A percentile compares a stretch with the other conserved stretches of the same genome.
Conservation (phyloP, 2,888 invertebrate species). For the Sinohyriopsis cumingii region DNA sequence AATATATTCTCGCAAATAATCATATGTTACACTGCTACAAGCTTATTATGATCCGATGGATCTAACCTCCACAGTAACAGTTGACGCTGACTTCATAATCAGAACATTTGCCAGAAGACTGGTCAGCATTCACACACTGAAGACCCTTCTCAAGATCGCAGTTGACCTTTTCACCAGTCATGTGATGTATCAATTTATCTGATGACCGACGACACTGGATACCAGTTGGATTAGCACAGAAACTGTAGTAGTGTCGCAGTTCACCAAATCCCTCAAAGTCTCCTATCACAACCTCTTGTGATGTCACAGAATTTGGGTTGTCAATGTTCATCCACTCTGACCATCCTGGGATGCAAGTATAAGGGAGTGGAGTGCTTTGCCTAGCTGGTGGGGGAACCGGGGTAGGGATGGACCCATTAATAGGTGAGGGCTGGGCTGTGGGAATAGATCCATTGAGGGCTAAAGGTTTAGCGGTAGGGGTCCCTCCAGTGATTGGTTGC, state of each 20-base stretch:
- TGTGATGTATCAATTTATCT: conserved; percentile 40
- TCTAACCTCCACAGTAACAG: conserved; percentile 74
- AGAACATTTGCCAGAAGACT: conserved; percentile 46
- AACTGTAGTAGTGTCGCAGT: conserved; percentile 48
- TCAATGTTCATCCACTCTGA: conserved; percentile 55
- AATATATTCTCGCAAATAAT: no score
- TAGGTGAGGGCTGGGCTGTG: conserved; percentile 9
- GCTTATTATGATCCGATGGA: not conserved
- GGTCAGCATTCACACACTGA: conserved; percentile 75
- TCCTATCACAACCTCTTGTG: conserved; percentile 39
- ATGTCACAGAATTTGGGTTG: conserved; percentile 26
- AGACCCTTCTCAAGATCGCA: conserved; percentile 80
- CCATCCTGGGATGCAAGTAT: conserved; percentile 50
- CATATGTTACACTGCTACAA: no score
- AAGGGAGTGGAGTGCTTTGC: conserved; percentile 28
- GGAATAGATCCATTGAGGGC: conserved; percentile 5
- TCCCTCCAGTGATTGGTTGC: conserved; percentile 1
- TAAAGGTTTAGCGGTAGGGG: conserved; percentile 7
- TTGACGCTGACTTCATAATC: conserved; percentile 67
- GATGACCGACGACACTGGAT: conserved; percentile 55
- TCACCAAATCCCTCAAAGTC: conserved; percentile 49
- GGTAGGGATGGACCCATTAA: conserved; percentile 6
- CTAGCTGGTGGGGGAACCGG: conserved; percentile 12
- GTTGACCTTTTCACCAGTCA: conserved; percentile 41
- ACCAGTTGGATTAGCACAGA: conserved; percentile 55